Evolutionary conservation across 1,140 invertebrate species (phyloP).

Genomic region (Formica selysi): DNA sequence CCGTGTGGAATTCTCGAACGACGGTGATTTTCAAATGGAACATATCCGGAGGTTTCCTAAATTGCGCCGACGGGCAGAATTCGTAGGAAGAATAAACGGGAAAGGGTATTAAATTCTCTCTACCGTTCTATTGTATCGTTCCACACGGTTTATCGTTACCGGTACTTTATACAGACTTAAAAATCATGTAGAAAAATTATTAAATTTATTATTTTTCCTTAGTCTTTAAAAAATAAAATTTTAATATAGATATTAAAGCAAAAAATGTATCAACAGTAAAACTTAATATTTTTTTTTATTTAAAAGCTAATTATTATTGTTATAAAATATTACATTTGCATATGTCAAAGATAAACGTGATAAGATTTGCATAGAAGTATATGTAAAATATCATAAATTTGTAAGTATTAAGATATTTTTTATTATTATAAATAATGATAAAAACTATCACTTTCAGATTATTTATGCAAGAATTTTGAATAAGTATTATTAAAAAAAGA

Average conservation of each 20-base stretch:
- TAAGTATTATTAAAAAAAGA: background rate
- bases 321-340: background rate
- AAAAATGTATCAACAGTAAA: background rate
- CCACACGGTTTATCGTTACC: background rate
- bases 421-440: background rate
- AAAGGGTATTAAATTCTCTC: constrained; percentile 35
- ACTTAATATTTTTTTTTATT: background rate
- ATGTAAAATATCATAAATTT: constrained; percentile 1
- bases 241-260: constrained; percentile 8
- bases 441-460: background rate
- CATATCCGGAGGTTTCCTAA: constrained; percentile 45
- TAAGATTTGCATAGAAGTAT: background rate
- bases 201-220: constrained; percentile 4
- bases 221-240: background rate
- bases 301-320: background rate
- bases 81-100: constrained; percentile 23
- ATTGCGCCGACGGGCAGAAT: constrained; percentile 28
- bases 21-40: constrained; percentile 24
- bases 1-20: constrained; percentile 39
- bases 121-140: background rate
- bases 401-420: background rate
- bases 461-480: background rate
- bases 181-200: constrained; percentile 4
- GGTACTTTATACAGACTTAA: constrained; percentile 1
- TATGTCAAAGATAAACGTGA: background rate